Evolutionary conservation across 1,140 invertebrate genomes (phyloP).

Genomic region (Drosophila subobscura): DNA sequence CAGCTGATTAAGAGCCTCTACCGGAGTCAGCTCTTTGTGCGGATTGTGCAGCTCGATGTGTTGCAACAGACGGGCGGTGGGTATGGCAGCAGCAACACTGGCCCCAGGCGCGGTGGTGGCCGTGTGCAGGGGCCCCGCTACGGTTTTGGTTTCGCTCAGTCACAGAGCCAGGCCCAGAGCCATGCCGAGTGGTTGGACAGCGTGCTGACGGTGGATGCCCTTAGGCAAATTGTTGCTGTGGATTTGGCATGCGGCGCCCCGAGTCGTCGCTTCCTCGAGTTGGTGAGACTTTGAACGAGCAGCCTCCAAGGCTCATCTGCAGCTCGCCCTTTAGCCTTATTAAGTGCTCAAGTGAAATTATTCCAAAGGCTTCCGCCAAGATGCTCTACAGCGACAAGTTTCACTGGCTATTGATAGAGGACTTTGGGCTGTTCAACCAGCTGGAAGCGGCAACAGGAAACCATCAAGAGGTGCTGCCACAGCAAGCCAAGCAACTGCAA

Average conservation of each 20-base stretch:
- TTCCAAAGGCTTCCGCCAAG: slow-evolving; percentile 79
- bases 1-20: slow-evolving; percentile 69
- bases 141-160: slow-evolving; percentile 16
- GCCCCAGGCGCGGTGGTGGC: slow-evolving; percentile 7
- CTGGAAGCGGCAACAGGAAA: slow-evolving; percentile 5
- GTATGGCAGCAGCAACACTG: slow-evolving; percentile 1
- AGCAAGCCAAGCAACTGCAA: slow-evolving; percentile 14
- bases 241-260: slow-evolving; percentile 75
- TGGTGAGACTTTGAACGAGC: slow-evolving; percentile 61
- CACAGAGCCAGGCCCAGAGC: slow-evolving; percentile 36
- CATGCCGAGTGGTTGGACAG: slow-evolving; percentile 68
- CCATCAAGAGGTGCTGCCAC: slow-evolving; percentile 11
- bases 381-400: slow-evolving; percentile 80
- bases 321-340: slow-evolving; percentile 39
- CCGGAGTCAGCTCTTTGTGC: slow-evolving; percentile 59
- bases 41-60: slow-evolving; percentile 70
- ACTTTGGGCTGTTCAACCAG: slow-evolving; percentile 55
- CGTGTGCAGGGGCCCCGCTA: slow-evolving; percentile 7
- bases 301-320: neutral
- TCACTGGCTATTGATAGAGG: slow-evolving; percentile 83
- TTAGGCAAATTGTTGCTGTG: slow-evolving; percentile 73
- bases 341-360: slow-evolving; percentile 72
- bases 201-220: slow-evolving; percentile 60
- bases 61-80: slow-evolving; percentile 29
- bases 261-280: slow-evolving; percentile 72